Evolutionary conservation across 2,888 invertebrate species (phyloP).

Genomic region (Adela reaumurella): DNA sequence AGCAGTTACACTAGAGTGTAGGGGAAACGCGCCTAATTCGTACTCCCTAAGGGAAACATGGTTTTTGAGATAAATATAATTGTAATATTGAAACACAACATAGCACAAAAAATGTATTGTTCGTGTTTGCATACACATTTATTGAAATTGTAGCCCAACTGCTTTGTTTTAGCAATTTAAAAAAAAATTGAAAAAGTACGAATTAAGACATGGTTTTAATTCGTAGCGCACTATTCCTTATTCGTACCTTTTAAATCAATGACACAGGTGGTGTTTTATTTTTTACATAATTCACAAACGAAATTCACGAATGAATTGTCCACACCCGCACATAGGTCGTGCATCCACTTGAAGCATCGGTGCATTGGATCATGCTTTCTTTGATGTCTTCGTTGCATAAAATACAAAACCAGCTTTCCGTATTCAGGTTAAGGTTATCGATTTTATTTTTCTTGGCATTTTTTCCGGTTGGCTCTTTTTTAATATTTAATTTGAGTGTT

Average conservation of each 20-base stretch:
- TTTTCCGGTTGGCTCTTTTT: too few relatives aligned
- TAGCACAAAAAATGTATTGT: neutral
- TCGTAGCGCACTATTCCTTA: neutral
- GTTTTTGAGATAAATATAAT: neutral
- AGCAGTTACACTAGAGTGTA: too few relatives aligned
- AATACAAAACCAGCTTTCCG: too few relatives aligned
- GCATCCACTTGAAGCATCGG: slow-evolving; percentile 1
- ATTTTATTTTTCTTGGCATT: too few relatives aligned
- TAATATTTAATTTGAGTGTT: too few relatives aligned
- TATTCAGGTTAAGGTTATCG: too few relatives aligned
- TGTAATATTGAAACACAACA: neutral
- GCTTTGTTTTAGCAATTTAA: neutral
- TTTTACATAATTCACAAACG: neutral
- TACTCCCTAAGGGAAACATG: too few relatives aligned
- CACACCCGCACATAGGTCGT: neutral
- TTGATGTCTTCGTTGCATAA: too few relatives aligned
- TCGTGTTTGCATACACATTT: neutral
- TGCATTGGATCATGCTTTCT: slow-evolving; percentile 1
- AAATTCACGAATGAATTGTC: neutral
- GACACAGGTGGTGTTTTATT: neutral
- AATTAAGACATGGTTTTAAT: neutral
- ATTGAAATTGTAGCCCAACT: neutral
- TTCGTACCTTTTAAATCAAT: neutral
- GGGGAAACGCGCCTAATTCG: too few relatives aligned
- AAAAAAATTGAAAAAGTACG: neutral